phyloP scores from a whole-genome alignment of 2,797 vertebrate genomes.

The Amblyopsis hoosieri region DNA sequence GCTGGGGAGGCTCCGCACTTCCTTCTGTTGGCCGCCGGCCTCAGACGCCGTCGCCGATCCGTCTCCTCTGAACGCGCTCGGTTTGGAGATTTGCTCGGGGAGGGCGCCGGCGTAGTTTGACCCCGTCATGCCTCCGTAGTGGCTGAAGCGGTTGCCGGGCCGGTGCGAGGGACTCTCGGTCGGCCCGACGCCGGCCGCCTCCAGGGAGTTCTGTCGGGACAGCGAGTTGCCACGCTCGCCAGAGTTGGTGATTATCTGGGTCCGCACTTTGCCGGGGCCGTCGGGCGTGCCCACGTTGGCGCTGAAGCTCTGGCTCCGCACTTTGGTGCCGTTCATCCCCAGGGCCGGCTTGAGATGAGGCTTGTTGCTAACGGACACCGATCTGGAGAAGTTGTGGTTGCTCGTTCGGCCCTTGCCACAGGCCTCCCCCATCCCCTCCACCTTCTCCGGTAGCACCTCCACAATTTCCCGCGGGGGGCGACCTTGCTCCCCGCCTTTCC shows the following conservation, averaged over 20 bases:
- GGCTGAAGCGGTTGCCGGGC: slow-evolving; percentile 65
- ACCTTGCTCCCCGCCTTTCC: slow-evolving; percentile 52
- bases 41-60: slow-evolving; percentile 40
- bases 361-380: slow-evolving; percentile 84
- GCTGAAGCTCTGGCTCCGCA: slow-evolving; percentile 92
- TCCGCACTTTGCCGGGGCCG: slow-evolving; percentile 81
- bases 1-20: slow-evolving; percentile 44
- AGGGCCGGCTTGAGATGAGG: slow-evolving; percentile 88
- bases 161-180: slow-evolving; percentile 62
- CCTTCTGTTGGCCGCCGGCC: slow-evolving; percentile 64
- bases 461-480: slow-evolving; percentile 38
- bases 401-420: slow-evolving; percentile 72
- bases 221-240: slow-evolving; percentile 88
- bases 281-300: slow-evolving; percentile 72
- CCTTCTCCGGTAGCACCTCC: slow-evolving; percentile 45
- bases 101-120: slow-evolving; percentile 73
- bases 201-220: slow-evolving; percentile 82
- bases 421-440: slow-evolving; percentile 46
- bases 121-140: slow-evolving; percentile 70
- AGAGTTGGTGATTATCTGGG: slow-evolving; percentile 93
- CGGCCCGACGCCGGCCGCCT: slow-evolving; percentile 50
- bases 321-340: slow-evolving; percentile 94
- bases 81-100: slow-evolving; percentile 75
- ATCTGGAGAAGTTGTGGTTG: slow-evolving; percentile 81
- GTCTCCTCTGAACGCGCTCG: slow-evolving; percentile 64